Evolutionary conservation across 2,888 invertebrate species (phyloP), one percentile per base, ranked within the genome.

Genomic region (Standfussiana lucernea): DNA sequence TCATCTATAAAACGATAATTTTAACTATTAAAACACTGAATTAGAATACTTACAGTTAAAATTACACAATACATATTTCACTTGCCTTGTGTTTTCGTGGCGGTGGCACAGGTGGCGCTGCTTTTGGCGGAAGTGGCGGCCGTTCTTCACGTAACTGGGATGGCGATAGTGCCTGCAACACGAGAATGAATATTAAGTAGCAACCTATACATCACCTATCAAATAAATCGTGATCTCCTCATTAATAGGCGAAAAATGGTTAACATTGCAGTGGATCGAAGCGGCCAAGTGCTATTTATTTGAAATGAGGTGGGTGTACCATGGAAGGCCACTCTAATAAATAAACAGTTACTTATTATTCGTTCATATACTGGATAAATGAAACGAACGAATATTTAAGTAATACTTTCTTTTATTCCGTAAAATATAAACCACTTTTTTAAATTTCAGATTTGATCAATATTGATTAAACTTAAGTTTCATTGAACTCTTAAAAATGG

Each of bases 61-160:
- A 32, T 73, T 11, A 24, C n/a, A 70, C 50, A 50, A 47, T 61
- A 64, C 28, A 18, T 45, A 61, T 64, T 28, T 1, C 15, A 35
- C 32, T 32, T 90, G 95, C 97, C 94, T 97, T 97, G 88, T 97
- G 95, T 90, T 96, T 92, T 78, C 97, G 93, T 76, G 97, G 97
- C 56, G 97, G 97, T 7, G 97, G 97, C 40, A 97, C 96, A 2
- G 97, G 97, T 6, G 97, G 92, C 35, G 94, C 90, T 35, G 91
- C 92, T 88, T 97, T 97, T 2, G 97, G 97, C 37, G 97, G 97
- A 37, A 97, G 89, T 13, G 97, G 97, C 1, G 97, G 97, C 59
- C 96, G 93, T 66, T 95, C 96, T 82, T 97, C 96, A 40, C 95
- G 92, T 61, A 95, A 83, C 84, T 95, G 95, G 11, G 93, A 88